Conservation (phyloP, 2,113 vertebrate genomes). For the Caracal caracal region DNA sequence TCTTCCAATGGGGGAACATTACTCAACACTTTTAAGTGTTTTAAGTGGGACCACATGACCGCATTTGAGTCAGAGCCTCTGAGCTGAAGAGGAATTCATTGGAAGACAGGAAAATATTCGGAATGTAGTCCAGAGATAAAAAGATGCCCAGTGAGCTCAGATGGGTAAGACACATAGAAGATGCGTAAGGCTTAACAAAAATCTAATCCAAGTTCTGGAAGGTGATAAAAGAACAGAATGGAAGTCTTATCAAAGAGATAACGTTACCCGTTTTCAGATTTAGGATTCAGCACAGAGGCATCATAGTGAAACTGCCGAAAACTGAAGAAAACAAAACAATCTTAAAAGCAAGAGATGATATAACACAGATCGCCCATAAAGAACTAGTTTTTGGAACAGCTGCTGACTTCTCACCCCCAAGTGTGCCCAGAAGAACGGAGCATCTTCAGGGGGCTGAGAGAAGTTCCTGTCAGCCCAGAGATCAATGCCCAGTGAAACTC, state of each 20-base stretch:
- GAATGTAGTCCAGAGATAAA: not conserved
- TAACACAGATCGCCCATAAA: not conserved
- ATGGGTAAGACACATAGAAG: not conserved
- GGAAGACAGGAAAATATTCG: not conserved
- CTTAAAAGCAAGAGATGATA: not conserved
- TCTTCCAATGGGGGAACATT: conserved; percentile 35
- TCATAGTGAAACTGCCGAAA: not conserved
- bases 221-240: not conserved
- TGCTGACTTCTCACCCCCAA: not conserved
- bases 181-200: not conserved
- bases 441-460: not conserved
- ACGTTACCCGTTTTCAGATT: not conserved
- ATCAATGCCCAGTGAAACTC: not conserved
- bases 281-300: not conserved
- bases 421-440: not conserved
- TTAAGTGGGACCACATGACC: conserved; percentile 56
- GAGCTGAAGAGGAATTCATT: not conserved
- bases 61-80: not conserved
- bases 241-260: not conserved
- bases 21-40: conserved; percentile 58
- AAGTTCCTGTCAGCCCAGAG: not conserved
- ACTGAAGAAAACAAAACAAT: not conserved
- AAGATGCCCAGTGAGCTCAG: not conserved
- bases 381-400: not conserved
- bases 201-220: conserved; percentile 1